Evolutionary conservation across 2,113 vertebrate species (phyloP).

Genomic region (Aramus guarauna): DNA sequence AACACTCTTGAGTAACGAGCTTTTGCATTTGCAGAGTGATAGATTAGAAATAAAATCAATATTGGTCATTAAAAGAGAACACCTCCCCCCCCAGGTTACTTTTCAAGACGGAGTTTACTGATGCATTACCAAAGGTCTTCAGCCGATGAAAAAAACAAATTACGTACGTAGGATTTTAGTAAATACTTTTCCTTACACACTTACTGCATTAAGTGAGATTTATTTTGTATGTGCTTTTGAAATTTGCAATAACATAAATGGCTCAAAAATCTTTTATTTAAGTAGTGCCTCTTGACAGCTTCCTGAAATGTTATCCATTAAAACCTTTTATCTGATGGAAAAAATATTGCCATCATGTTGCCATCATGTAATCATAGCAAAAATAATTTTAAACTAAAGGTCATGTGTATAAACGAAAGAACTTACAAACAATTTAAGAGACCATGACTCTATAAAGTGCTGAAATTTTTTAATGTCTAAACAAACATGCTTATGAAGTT

Average conservation of each 20-base stretch:
- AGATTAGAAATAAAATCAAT: slow-evolving; percentile 45
- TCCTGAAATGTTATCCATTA: slow-evolving; percentile 33
- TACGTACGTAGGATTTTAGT: slow-evolving; percentile 33
- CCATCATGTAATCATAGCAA: background rate
- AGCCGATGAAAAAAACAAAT: slow-evolving; percentile 18
- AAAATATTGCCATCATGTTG: background rate
- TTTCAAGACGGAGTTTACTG: background rate
- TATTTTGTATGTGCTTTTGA: slow-evolving; percentile 19
- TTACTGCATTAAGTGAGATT: slow-evolving; percentile 42
- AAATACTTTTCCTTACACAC: background rate
- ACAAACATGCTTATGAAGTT: background rate
- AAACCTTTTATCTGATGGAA: slow-evolving; percentile 20
- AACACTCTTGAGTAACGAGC: fast-evolving
- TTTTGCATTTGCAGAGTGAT: background rate
- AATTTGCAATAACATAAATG: slow-evolving; percentile 12
- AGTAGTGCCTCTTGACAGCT: background rate
- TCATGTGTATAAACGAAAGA: background rate
- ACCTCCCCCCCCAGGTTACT: background rate
- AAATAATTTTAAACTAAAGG: background rate
- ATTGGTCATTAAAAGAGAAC: background rate
- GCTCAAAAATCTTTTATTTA: background rate
- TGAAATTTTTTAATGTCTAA: background rate
- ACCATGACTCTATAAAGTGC: background rate
- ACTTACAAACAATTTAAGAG: background rate
- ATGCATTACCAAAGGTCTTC: slow-evolving; percentile 15